A percentile compares a stretch with the other conserved stretches of the same genome.
These are phyloP conservation scores for Epinephelus malabaricus DNA, from an alignment of 2,797 vertebrate species.

Conservation along the genomic window DNA sequence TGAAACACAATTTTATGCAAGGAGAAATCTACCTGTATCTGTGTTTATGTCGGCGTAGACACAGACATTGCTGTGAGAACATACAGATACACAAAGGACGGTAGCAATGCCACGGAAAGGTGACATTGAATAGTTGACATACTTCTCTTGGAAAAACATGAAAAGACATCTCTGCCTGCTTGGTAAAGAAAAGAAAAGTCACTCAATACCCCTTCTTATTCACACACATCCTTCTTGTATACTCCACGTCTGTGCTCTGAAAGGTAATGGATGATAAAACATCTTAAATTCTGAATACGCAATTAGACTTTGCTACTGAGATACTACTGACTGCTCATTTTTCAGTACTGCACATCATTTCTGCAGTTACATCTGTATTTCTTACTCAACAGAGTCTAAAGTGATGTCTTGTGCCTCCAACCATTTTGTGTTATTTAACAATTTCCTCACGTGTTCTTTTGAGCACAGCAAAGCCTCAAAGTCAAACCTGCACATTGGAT, in stretches of 20 bases:
- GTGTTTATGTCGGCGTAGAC: not conserved
- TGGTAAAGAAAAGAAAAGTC: constrained; percentile 32
- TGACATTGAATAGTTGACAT: constrained; percentile 14
- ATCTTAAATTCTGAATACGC: constrained; percentile 58
- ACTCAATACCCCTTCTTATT: constrained; percentile 23
- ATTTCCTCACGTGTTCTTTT: constrained; percentile 1
- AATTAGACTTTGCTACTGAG: constrained; percentile 45
- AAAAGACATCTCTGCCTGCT: constrained; percentile 15
- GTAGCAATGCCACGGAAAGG: constrained; percentile 1
- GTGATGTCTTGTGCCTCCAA: not conserved
- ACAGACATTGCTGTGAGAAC: not conserved
- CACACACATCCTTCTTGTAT: constrained; percentile 17
- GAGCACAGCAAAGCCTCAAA: constrained; percentile 18
- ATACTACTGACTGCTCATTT: constrained; percentile 36
- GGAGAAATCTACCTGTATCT: not conserved
- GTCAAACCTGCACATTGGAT: constrained; percentile 19
- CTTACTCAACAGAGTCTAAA: not conserved
- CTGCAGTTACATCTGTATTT: constrained; percentile 29
- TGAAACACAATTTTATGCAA: not conserved
- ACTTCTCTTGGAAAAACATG: constrained; percentile 7
- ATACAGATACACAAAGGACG: not conserved
- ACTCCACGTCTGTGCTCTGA: constrained; percentile 20
- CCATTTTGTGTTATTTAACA: not conserved
- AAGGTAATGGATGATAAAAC: constrained; percentile 51
- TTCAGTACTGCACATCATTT: constrained; percentile 35